Base-by-base conservation (phyloP, 2,888 invertebrate species). In the Frankliniella fusca region DNA sequence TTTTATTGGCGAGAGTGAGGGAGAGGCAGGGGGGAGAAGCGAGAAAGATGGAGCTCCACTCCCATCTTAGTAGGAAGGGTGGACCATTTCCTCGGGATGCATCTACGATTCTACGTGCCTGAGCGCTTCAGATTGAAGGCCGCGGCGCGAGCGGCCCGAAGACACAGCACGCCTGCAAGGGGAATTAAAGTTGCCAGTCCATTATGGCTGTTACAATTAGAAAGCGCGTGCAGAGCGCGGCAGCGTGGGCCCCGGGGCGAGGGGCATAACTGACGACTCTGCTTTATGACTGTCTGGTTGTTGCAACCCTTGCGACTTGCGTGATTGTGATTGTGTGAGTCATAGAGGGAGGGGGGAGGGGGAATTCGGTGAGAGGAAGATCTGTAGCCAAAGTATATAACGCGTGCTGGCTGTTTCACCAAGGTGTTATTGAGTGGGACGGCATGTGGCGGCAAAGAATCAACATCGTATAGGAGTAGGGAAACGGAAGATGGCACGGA, bases 261-360 rank as follows among this genome's bases (percentile, higher is more conserved):
- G 70, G 15, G 18, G 54, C 70, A n/a, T 70, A 70, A 70, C 70
- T 70, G n/a, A 23, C 70, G 70, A 70, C 70, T 9, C 54, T 54
- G 54, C 70, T 70, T 70, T 70, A 70, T 70, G 70, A 70, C 70
- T 70, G n/a, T 70, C 70, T 70, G 70, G 70, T 70, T 70, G 70
- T 70, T 70, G 70, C 70, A 70, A 70, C 23, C 70, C 70, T 23
- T 23, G 70, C 70, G 54, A 54, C 38, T 38, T 54, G 8, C 18
- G 54, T 54, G 54, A n/a, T n/a, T 15, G 54, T 18, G 54, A 5
- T 3, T 54, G 54, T 38, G 38, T 38, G 38, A 3, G 38, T 38
- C 5, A 5, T 38, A 5, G 38, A 5, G 38, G 38, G 38, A 38
- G 38, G 38, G 2, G 38, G 38, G 38, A 2, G 38, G 38, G 5